These are phyloP conservation scores for Drosophila testacea DNA, from an alignment of 2,888 invertebrate species.

Conservation along the genomic window DNA sequence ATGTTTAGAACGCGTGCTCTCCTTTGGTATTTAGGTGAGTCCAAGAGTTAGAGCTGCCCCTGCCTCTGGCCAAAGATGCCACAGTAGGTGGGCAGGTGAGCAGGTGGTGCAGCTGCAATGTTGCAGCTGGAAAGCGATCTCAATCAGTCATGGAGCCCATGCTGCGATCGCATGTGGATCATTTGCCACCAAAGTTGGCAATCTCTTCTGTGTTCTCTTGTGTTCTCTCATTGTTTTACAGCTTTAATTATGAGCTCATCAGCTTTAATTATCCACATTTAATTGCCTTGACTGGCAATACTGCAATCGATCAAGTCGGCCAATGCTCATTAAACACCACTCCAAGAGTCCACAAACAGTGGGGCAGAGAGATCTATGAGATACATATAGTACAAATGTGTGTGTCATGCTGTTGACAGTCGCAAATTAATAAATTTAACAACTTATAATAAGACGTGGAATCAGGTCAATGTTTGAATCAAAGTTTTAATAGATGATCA, in stretches of 20 bases:
- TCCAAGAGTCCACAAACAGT: background rate
- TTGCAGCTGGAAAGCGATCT: conserved; percentile 32
- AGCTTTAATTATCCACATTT: conserved; percentile 57
- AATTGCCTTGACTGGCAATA: conserved; percentile 40
- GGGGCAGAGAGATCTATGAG: background rate
- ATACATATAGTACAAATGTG: background rate
- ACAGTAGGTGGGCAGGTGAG: conserved; percentile 36
- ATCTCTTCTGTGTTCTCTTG: conserved; percentile 7
- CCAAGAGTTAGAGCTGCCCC: conserved; percentile 9
- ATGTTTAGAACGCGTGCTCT: conserved; percentile 40
- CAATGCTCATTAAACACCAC: conserved; percentile 33
- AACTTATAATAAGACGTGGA: background rate
- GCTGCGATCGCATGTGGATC: conserved; percentile 32
- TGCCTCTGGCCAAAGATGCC: conserved; percentile 7
- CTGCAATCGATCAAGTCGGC: conserved; percentile 27
- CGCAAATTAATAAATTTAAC: conserved; percentile 1
- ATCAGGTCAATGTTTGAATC: conserved; percentile 1
- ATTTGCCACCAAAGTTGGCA: conserved; percentile 25
- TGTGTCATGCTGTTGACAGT: background rate
- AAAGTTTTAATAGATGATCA: background rate
- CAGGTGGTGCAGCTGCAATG: background rate
- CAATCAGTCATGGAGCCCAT: conserved; percentile 23
- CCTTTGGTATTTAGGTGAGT: conserved; percentile 68
- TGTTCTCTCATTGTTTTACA: conserved; percentile 34
- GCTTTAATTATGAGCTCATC: conserved; percentile 59